phyloP scores from a whole-genome alignment of 2,888 invertebrate species.

The Ceraclea dissimilis region DNA sequence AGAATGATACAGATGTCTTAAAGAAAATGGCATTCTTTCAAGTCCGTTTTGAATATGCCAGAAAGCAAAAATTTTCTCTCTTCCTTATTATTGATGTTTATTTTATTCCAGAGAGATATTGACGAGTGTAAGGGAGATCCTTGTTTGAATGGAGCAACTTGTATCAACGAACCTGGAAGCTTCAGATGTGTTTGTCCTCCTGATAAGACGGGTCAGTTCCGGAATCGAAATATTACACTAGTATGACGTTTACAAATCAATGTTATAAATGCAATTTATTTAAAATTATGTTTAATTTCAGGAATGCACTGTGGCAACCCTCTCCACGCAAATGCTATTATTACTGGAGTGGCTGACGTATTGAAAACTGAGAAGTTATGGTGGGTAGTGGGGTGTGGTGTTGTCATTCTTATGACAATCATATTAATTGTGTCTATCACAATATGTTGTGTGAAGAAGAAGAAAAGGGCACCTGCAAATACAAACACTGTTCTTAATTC shows the following conservation, averaged over 20 bases:
- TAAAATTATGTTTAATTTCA: constrained; percentile 8
- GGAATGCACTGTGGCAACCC: constrained; percentile 42
- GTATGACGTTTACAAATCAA: too few relatives aligned
- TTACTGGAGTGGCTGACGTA: constrained; percentile 21
- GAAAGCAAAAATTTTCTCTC: too few relatives aligned
- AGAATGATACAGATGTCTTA: too few relatives aligned
- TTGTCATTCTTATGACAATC: background rate
- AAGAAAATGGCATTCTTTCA: too few relatives aligned
- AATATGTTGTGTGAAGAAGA: constrained; percentile 29
- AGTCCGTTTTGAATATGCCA: too few relatives aligned
- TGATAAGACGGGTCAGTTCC: constrained; percentile 56
- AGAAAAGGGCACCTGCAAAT: constrained; percentile 33
- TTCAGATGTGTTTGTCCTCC: constrained; percentile 72
- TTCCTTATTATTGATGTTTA: too few relatives aligned
- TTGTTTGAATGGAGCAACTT: constrained; percentile 83
- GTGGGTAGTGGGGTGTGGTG: constrained; percentile 25
- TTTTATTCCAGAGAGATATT: constrained; percentile 53
- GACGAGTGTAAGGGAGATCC: constrained; percentile 84
- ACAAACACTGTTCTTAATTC: constrained; percentile 31
- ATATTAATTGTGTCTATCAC: constrained; percentile 21
- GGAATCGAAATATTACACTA: background rate
- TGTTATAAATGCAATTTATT: background rate
- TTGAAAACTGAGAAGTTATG: constrained; percentile 29
- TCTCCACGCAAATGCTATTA: constrained; percentile 43
- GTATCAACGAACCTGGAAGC: constrained; percentile 74